phyloP scores from a whole-genome alignment of 2,888 invertebrate species.

The Therioaphis trifolii region DNA sequence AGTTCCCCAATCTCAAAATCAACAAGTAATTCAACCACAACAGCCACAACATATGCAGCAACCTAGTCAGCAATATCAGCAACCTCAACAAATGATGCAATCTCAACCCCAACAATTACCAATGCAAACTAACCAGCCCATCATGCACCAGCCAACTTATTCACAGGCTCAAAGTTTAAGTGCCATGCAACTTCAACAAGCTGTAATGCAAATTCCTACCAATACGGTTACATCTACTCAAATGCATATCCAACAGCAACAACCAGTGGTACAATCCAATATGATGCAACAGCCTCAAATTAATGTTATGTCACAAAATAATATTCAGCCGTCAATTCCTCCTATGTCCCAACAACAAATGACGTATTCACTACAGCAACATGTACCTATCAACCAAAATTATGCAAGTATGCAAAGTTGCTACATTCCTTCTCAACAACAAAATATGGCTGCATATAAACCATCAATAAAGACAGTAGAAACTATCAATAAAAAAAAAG shows the following conservation, averaged over 20 bases:
- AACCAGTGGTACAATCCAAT: constrained; percentile 70
- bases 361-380: constrained; percentile 59
- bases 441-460: constrained; percentile 40
- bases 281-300: constrained; percentile 64
- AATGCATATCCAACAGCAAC: constrained; percentile 63
- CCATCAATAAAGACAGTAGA: constrained; percentile 49
- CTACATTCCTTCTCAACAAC: constrained; percentile 58
- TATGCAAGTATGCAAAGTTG: constrained; percentile 54
- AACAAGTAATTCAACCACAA: constrained; percentile 61
- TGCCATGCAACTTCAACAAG: constrained; percentile 63
- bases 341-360: constrained; percentile 63
- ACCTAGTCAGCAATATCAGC: constrained; percentile 70
- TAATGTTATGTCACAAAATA: constrained; percentile 53
- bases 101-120: constrained; percentile 70
- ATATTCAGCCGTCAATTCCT: constrained; percentile 33
- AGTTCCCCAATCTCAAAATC: constrained; percentile 61
- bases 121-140: constrained; percentile 63
- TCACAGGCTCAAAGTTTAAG: constrained; percentile 63
- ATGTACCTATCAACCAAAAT: constrained; percentile 57
- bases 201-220: constrained; percentile 61
- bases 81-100: constrained; percentile 69
- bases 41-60: constrained; percentile 64
- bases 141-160: constrained; percentile 65
- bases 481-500: constrained; percentile 49
- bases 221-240: constrained; percentile 52